Base-by-base conservation (phyloP, 2,888 invertebrate genomes). In the Cosmorhoe ocellata region DNA sequence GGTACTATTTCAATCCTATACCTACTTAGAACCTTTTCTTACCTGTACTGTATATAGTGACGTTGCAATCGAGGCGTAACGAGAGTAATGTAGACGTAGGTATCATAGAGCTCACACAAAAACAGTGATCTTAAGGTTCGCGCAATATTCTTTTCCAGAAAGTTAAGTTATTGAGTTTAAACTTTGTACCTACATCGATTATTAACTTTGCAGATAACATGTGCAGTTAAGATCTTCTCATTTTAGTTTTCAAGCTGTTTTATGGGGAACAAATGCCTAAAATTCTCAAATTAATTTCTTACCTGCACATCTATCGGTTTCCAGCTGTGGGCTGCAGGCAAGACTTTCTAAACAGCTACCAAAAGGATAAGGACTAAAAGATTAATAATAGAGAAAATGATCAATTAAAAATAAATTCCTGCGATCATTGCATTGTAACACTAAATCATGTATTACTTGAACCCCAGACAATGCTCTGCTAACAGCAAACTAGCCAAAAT, bases 1-100 rank as follows among this genome's bases (percentile, higher is more conserved):
- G 89, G 89, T 90, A 90, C 85, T 84, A 79, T 88, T 89, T 89
- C 64, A 81, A 86, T 86, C 87, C 88, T 88, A 80, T 88, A 42
- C 41, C 41, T 42, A 82, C 74, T 89, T 87, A 86, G 84, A 83
- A 80, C 81, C 84, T 83, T 86, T 78, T 80, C 83, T 81, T 76
- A 76, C 71, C 69, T 76, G 64, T 75, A 68, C 67, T 65, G 77
- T 66, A 27, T 13, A 73, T 71, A 59, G 64, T 70, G 64, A 65
- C 69, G 71, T 77, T 79, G 80, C 75, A 68, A 68, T 70, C 63
- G 66, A 71, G 70, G 72, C 66, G 63, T 71, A 54, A 70, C 68
- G 67, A 62, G 50, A 66, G 66, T 71, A 68, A 56, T 51, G 64
- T 75, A 77, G 55, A 57, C 37, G 37, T 46, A 51, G 46, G 43